Percentiles rank a stretch among this genome's conserved stretches.
Conservation (phyloP, 92 coral and sea anemone species). For the Siderastrea radians region DNA sequence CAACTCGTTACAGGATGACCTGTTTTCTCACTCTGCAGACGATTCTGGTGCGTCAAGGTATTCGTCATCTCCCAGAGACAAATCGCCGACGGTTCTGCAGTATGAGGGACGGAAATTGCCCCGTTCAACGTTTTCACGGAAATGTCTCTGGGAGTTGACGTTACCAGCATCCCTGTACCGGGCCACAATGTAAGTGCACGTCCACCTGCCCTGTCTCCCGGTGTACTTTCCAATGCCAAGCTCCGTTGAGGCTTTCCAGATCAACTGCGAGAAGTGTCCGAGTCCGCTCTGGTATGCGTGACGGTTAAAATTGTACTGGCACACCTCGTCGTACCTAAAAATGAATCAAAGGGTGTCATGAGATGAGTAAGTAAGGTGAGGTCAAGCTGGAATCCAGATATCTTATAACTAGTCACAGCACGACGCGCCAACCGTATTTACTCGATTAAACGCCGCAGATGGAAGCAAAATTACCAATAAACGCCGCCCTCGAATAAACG, state of each 20-base stretch:
- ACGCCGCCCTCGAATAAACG: too few relatives aligned
- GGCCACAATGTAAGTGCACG: constrained; percentile 44
- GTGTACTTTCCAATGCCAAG: constrained; percentile 46
- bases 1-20: neutral
- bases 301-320: constrained; percentile 17
- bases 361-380: neutral
- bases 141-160: neutral
- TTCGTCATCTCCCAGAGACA: constrained; percentile 7
- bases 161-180: constrained; percentile 45
- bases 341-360: neutral
- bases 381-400: too few relatives aligned
- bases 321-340: constrained; percentile 50
- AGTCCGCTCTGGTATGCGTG: neutral
- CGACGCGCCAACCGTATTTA: too few relatives aligned
- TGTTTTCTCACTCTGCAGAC: neutral
- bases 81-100: constrained; percentile 6
- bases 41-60: neutral
- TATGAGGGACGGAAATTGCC: constrained; percentile 25
- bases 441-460: too few relatives aligned
- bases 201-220: neutral
- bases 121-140: constrained; percentile 11
- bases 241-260: constrained; percentile 37
- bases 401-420: too few relatives aligned
- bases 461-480: too few relatives aligned
- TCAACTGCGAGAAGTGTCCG: constrained; percentile 46